Evolutionary conservation across 2,113 vertebrate genomes (phyloP), one percentile per base, ranked within the genome.

Genomic region (Herpetotheres cachinnans): DNA sequence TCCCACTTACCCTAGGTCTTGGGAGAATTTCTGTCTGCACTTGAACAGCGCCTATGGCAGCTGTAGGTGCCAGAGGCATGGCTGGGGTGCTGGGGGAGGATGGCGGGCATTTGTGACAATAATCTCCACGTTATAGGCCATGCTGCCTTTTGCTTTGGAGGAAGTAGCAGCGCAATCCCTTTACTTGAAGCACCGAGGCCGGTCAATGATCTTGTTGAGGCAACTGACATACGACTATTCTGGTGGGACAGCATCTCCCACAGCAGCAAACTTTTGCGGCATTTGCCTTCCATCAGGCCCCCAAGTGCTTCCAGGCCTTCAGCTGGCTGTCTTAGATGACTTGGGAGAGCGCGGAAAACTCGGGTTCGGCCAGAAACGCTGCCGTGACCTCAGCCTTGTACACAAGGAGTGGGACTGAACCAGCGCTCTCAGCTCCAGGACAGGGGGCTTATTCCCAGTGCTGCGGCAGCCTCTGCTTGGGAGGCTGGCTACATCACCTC

Each of bases 381-480:
- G 16, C 59, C 3, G 46, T 7, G 2, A 18, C 34, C 59, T 47
- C 56, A 13, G n/a, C 69, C 62, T 9, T 0, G 22, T 2, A 12
- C 25, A 5, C 15, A 10, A 11, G 6, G 22, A 16, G 3, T 0
- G 15, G 11, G 10, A 0, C 22, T 2, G 2, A 11, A 16, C 50
- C 6, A 9, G 11, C 0, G 11, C 29, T 5, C 1, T 8, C 27
- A 3, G 47, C 52, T 9, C 10, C 38, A 0, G 49, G 19, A 2
- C 89, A 2, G 38, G 1, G 1, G 16, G 34, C 29, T 13, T 0
- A 5, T 0, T 34, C 67, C 17, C 13, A 16, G 54, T 1, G 30
- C 47, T 19, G 67, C 32, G 5, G 44, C 38, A 6, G 66, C 58
- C 50, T 3, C 15, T 4, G 15, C 42, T 4, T 0, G 3, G 8